Percentiles rank a stretch among this genome's conserved stretches.
phyloP scores from a whole-genome alignment of 1,140 invertebrate species.

The Berghia stephanieae region DNA sequence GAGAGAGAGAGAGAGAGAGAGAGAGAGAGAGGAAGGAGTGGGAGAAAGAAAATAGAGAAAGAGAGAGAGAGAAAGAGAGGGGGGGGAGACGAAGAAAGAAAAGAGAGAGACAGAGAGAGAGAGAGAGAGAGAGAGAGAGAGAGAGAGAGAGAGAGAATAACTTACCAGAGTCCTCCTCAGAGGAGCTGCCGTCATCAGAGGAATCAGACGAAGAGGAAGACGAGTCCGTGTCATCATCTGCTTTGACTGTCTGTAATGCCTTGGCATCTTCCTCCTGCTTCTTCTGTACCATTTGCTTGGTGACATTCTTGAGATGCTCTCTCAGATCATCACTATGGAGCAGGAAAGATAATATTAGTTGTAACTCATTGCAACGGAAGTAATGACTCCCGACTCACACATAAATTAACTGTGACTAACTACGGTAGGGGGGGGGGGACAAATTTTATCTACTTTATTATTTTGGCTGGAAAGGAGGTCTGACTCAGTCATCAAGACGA shows the following conservation, averaged over 20 bases:
- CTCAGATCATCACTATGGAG: conserved; percentile 80
- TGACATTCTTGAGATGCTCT: conserved; percentile 86
- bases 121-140: conserved; percentile 1
- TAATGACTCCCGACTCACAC: not conserved
- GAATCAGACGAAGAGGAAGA: conserved; percentile 21
- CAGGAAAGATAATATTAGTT: conserved; percentile 31
- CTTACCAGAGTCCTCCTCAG: not conserved
- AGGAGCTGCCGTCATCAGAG: conserved; percentile 7
- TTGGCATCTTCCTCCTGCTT: conserved; percentile 40
- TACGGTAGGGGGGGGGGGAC: not conserved
- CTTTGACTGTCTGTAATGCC: conserved; percentile 23
- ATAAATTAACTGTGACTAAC: not conserved
- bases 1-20: not conserved
- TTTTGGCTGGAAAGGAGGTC: not conserved
- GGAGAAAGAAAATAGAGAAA: too few relatives aligned
- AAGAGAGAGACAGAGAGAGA: conserved; percentile 21
- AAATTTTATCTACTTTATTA: not conserved
- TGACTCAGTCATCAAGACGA: not conserved
- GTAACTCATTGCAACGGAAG: not conserved
- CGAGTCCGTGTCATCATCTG: not conserved
- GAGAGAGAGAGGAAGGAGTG: too few relatives aligned
- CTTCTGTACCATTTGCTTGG: conserved; percentile 70
- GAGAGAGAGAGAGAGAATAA: not conserved
- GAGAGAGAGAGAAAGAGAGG: conserved; percentile 24
- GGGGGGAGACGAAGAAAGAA: not conserved